A percentile compares a stretch with the other conserved stretches of the same genome.
Conservation (phyloP, 2,797 vertebrate species). For the Malurus splendens region DNA sequence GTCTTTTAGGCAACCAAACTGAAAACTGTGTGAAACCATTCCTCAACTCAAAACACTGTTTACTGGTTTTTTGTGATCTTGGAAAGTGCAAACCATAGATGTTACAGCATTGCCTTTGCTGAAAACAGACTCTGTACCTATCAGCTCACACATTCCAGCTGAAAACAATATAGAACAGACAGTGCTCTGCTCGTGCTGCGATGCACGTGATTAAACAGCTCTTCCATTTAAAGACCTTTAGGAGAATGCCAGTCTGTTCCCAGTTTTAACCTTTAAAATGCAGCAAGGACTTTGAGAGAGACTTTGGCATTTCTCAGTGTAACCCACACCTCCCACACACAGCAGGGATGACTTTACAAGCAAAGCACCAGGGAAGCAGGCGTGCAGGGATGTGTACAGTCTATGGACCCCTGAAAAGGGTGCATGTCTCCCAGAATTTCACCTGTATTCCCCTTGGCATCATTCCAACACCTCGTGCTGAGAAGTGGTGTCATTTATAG, state of each 20-base stretch:
- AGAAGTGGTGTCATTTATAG: neutral
- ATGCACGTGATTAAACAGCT: slow-evolving; percentile 22
- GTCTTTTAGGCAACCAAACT: neutral
- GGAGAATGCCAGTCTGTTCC: slow-evolving; percentile 30
- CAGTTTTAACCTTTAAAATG: slow-evolving; percentile 59
- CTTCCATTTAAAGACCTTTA: slow-evolving; percentile 32
- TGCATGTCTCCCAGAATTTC: neutral
- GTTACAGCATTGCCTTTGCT: neutral
- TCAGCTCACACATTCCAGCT: neutral
- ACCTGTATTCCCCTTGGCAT: neutral
- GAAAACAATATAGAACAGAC: neutral
- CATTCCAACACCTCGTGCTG: neutral
- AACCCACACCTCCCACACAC: slow-evolving; percentile 53
- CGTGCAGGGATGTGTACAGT: neutral
- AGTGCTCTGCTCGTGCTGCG: neutral
- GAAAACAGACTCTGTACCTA: neutral
- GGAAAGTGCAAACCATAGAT: neutral
- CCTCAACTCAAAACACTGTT: neutral
- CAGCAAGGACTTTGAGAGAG: slow-evolving; percentile 10
- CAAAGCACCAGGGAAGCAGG: neutral
- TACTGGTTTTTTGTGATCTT: neutral
- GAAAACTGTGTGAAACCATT: neutral
- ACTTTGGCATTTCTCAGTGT: slow-evolving; percentile 39
- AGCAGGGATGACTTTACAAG: slow-evolving; percentile 21
- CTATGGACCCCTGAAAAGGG: neutral